Conservation (phyloP, 2,797 vertebrate species). For the Linurgus olivaceus region DNA sequence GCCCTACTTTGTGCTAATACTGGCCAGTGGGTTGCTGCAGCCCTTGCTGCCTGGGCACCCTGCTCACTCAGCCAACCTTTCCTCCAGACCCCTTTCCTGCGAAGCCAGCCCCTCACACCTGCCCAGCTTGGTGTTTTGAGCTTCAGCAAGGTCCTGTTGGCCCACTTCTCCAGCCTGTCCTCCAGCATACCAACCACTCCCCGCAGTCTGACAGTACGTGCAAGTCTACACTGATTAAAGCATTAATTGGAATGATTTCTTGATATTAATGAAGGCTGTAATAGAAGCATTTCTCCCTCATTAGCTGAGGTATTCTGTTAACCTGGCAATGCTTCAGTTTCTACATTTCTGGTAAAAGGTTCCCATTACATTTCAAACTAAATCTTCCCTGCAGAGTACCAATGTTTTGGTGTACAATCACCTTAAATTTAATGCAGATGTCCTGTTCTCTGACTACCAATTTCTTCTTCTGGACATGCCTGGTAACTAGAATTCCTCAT, state of each 20-base stretch:
- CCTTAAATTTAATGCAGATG: neutral
- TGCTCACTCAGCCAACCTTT: neutral
- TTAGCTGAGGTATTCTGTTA: neutral
- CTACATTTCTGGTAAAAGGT: neutral
- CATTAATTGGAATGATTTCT: neutral
- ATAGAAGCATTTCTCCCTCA: neutral
- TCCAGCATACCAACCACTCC: neutral
- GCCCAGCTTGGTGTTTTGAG: neutral
- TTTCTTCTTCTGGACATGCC: neutral
- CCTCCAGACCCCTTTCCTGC: too few species aligned
- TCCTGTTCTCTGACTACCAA: neutral
- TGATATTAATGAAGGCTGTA: neutral
- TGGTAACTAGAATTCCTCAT: neutral
- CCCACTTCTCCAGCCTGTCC: neutral
- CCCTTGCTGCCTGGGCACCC: neutral
- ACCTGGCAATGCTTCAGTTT: neutral
- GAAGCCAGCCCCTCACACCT: neutral
- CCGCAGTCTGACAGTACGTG: accelerated
- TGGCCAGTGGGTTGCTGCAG: neutral
- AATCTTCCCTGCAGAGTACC: neutral
- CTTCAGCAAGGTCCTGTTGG: neutral
- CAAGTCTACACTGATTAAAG: neutral
- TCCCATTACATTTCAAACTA: neutral
- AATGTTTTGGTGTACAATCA: neutral
- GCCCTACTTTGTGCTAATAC: too few species aligned